Evolutionary conservation across 37 sponge, comb jelly and placozoan species (phyloP).

Genomic region (Haliclona indistincta): DNA sequence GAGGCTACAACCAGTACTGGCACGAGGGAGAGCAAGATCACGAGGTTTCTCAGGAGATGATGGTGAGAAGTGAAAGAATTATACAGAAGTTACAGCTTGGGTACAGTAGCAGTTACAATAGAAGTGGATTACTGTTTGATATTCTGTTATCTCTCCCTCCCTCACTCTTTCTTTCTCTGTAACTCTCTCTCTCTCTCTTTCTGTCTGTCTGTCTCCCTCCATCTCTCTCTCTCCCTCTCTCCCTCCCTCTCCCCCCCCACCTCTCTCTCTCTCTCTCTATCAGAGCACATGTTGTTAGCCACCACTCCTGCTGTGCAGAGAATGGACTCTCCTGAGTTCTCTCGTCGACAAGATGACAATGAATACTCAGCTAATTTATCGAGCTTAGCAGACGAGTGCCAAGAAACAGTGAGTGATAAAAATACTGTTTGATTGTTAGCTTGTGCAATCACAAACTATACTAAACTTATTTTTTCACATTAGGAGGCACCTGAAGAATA

Average conservation of each 20-base stretch:
- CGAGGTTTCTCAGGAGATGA: background rate
- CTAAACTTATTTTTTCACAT: no score
- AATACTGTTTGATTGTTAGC: no score
- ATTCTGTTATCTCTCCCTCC: no score
- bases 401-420: conserved; percentile 33
- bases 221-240: background rate
- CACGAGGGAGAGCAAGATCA: conserved; percentile 4
- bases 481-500: no score
- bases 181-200: no score
- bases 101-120: background rate
- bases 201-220: no score
- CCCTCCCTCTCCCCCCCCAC: background rate
- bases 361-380: no score
- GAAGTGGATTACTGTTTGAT: background rate
- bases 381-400: conserved; percentile 23
- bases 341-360: background rate
- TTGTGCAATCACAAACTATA: no score
- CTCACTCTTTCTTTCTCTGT: no score
- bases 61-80: no score
- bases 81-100: background rate
- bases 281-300: background rate
- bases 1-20: conserved; percentile 34
- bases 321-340: conserved; percentile 51
- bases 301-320: conserved; percentile 34
- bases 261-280: background rate